Percentiles rank a stretch among this genome's conserved stretches.
Conservation (phyloP, 2,113 vertebrate species). For the Pluvianellus socialis region DNA sequence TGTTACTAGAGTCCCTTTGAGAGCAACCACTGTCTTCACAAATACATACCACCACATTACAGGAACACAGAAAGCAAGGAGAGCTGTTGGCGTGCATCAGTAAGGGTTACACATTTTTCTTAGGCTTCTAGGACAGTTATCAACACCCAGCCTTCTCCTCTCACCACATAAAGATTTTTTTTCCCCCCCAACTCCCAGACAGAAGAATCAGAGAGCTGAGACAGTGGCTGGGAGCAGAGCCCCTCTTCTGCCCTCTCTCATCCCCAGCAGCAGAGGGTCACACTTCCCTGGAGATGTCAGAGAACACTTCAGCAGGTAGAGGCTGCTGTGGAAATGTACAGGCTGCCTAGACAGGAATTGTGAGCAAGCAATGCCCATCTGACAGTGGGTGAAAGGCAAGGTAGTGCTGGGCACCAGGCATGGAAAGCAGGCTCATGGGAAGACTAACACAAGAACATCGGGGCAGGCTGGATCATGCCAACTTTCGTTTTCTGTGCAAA, state of each 20-base stretch:
- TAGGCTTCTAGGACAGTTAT: background rate
- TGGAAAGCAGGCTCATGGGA: background rate
- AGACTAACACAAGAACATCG: background rate
- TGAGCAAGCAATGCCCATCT: background rate
- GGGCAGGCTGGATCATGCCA: conserved; percentile 6
- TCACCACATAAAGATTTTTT: background rate
- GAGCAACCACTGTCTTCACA: background rate
- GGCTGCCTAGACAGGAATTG: background rate
- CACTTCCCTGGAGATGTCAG: background rate
- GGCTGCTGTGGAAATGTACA: background rate
- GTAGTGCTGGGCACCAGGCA: background rate
- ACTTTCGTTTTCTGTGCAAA: background rate
- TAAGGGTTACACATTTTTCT: background rate
- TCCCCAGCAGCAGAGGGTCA: background rate
- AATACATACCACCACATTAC: background rate
- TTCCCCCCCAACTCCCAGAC: background rate
- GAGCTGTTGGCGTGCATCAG: background rate
- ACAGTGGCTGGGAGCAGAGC: background rate
- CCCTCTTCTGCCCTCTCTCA: background rate
- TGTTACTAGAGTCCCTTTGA: background rate
- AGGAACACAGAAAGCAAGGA: background rate
- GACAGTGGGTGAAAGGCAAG: background rate
- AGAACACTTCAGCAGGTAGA: background rate
- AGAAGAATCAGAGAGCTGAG: background rate
- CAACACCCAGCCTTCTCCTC: background rate